phyloP scores from a whole-genome alignment of 2,797 vertebrate species.

The Anguilla marmorata region DNA sequence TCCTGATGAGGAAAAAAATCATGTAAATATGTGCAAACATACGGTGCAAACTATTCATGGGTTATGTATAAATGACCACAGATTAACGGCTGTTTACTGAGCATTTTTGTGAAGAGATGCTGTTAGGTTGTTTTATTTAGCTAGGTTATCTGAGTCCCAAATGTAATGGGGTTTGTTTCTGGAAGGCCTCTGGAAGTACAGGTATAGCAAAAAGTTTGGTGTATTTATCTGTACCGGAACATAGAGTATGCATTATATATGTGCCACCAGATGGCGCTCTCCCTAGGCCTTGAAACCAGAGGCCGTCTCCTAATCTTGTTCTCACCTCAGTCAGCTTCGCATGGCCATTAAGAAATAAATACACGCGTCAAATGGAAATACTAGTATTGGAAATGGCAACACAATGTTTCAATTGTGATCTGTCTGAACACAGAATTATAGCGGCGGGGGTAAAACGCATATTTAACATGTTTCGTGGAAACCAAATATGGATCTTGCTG shows the following conservation, averaged over 20 bases:
- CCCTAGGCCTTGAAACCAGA: slow-evolving; percentile 23
- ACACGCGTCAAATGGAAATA: background rate
- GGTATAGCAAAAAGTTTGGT: background rate
- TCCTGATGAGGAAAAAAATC: background rate
- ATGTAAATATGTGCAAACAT: background rate
- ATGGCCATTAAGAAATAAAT: background rate
- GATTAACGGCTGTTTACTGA: background rate
- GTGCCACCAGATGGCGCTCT: slow-evolving; percentile 41
- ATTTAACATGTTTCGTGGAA: background rate
- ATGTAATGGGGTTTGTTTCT: too few relatives aligned
- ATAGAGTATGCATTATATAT: background rate
- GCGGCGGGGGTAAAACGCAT: background rate
- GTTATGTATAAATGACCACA: background rate
- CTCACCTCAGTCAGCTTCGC: slow-evolving; percentile 32
- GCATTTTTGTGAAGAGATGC: background rate
- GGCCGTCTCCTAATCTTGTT: background rate
- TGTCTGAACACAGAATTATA: background rate
- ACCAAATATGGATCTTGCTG: background rate
- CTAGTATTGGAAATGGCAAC: background rate
- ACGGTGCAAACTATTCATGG: background rate
- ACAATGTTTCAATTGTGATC: background rate
- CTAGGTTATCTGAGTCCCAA: background rate
- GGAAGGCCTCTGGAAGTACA: background rate
- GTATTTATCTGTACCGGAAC: background rate
- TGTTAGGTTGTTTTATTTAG: too few relatives aligned